These are phyloP conservation scores for Lithobates sylvaticus DNA, from an alignment of 2,797 vertebrate species.

Conservation along the genomic window DNA sequence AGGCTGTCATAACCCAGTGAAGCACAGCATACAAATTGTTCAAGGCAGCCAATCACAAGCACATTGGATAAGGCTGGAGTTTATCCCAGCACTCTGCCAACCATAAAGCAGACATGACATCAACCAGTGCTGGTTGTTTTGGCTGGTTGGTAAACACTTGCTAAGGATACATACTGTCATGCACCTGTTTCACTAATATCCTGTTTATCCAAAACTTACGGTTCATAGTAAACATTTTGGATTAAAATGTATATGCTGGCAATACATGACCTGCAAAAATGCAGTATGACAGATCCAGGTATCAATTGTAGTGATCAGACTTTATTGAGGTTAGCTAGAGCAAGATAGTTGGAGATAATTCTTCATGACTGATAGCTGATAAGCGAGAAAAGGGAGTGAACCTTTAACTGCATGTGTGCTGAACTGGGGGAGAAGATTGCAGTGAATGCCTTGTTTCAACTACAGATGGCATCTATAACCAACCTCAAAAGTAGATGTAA, in stretches of 20 bases:
- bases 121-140: slow-evolving; percentile 10
- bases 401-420: no score
- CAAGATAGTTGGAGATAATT: no score
- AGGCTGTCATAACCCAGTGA: slow-evolving; percentile 58
- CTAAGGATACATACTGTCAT: no score
- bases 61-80: slow-evolving; percentile 27
- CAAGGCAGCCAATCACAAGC: slow-evolving; percentile 42
- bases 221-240: not conserved
- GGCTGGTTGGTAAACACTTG: slow-evolving; percentile 26
- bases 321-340: no score
- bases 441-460: no score
- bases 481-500: no score
- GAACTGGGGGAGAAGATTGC: no score
- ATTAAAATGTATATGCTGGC: not conserved
- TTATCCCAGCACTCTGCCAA: slow-evolving; percentile 18
- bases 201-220: not conserved
- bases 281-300: not conserved
- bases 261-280: not conserved
- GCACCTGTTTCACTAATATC: not conserved
- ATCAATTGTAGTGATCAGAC: not conserved
- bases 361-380: no score
- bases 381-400: no score
- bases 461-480: no score
- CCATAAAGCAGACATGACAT: slow-evolving; percentile 33
- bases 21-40: slow-evolving; percentile 61